phyloP scores from a whole-genome alignment of 2,797 vertebrate species.

The Amazona ochrocephala region DNA sequence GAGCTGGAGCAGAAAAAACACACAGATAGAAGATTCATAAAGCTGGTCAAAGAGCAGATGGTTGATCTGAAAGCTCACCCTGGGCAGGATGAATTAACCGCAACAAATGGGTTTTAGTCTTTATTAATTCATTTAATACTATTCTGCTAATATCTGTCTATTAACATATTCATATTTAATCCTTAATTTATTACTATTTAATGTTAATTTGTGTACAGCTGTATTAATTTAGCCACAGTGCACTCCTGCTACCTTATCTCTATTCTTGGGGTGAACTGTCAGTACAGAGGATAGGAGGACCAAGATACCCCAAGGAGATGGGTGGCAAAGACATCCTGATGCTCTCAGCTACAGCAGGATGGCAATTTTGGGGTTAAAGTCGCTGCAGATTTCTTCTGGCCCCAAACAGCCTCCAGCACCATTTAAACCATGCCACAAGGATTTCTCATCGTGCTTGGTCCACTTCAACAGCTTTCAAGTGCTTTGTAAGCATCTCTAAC shows the following conservation, averaged over 20 bases:
- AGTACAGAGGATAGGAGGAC: neutral
- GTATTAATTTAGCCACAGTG: neutral
- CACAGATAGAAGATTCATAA: neutral
- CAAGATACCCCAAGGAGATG: neutral
- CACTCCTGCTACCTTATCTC: neutral
- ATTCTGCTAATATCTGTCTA: no score
- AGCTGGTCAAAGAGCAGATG: neutral
- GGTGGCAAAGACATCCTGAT: neutral
- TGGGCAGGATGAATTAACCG: neutral
- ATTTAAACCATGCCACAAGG: fast-evolving
- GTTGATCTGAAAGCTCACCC: neutral
- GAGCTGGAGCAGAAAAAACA: conserved; percentile 77
- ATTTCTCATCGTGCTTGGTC: neutral
- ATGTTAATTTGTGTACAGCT: neutral
- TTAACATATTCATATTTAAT: fast-evolving
- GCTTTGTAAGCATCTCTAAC: fast-evolving
- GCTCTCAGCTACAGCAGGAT: fast-evolving
- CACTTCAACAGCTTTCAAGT: neutral
- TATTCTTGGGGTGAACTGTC: fast-evolving
- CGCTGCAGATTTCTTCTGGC: neutral
- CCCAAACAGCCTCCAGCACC: fast-evolving
- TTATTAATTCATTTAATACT: neutral
- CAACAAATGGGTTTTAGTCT: neutral
- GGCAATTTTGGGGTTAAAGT: neutral
- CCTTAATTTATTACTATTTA: neutral